Conservation (phyloP, 2,113 vertebrate species). For the Zeus faber region DNA sequence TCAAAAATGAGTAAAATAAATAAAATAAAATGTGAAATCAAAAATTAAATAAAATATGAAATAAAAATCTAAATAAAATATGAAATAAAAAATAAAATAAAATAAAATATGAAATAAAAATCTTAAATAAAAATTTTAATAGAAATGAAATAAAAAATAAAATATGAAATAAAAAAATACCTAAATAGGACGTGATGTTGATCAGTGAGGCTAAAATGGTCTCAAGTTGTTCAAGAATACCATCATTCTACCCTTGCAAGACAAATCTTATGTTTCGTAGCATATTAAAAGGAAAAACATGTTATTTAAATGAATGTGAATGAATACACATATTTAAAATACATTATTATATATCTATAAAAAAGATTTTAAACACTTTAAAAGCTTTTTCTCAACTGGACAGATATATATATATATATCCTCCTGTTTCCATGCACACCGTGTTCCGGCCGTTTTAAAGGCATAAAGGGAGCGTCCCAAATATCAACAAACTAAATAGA, state of each 20-base stretch:
- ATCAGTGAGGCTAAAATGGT: no score
- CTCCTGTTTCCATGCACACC: background rate
- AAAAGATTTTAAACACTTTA: background rate
- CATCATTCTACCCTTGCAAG: background rate
- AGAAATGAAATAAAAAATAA: background rate
- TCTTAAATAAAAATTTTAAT: no score
- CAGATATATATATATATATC: background rate
- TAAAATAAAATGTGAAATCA: background rate
- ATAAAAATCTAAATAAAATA: background rate
- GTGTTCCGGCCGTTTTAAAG: constrained; percentile 2
- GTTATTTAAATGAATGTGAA: background rate
- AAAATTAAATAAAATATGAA: background rate
- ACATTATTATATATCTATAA: background rate
- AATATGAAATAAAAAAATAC: background rate
- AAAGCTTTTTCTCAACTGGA: background rate
- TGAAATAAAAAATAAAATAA: background rate
- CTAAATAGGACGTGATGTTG: no score
- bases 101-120: background rate
- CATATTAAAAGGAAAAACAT: background rate
- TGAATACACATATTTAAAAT: background rate
- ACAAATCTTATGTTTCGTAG: background rate
- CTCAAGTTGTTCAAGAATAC: background rate
- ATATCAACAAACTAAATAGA: background rate
- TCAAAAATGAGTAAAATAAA: background rate
- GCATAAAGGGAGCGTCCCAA: background rate